A percentile compares a stretch with the other conserved stretches of the same genome.
These are phyloP conservation scores for Crotalus helleri DNA, from an alignment of 2,113 vertebrate genomes.

Conservation along the genomic window DNA sequence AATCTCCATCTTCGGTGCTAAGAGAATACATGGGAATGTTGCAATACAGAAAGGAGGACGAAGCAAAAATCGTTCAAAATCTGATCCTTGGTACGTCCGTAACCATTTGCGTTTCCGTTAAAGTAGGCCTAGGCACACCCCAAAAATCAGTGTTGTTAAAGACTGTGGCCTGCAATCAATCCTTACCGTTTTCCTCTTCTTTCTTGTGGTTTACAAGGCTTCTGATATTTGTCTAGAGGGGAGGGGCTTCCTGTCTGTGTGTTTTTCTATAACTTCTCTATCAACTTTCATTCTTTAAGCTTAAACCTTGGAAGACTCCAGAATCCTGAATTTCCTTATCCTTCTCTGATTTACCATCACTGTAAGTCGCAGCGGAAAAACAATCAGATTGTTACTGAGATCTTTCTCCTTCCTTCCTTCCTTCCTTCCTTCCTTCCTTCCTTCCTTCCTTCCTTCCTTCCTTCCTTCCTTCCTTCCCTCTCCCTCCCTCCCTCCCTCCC, in stretches of 20 bases:
- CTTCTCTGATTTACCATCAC: constrained; percentile 28
- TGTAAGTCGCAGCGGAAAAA: constrained; percentile 29
- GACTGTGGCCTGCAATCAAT: rapidly evolving
- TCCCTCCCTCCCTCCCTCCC: too few species aligned
- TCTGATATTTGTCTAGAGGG: not conserved
- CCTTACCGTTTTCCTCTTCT: not conserved
- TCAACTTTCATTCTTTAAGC: constrained; percentile 33
- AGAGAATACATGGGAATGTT: constrained; percentile 93
- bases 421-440: not conserved
- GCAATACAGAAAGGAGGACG: constrained; percentile 87
- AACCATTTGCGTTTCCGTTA: not conserved
- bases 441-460: too few species aligned
- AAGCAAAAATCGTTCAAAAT: constrained; percentile 82
- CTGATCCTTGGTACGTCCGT: constrained; percentile 83
- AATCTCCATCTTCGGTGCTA: constrained; percentile 44
- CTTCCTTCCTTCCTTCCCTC: too few species aligned
- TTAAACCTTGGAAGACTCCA: constrained; percentile 26
- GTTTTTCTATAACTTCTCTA: constrained; percentile 30
- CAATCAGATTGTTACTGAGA: not conserved
- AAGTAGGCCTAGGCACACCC: not conserved
- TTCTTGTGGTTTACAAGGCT: not conserved
- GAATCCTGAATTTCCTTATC: constrained; percentile 36
- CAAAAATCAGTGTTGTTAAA: not conserved
- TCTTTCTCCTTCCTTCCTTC: not conserved
- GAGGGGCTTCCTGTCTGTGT: not conserved